Conservation (phyloP, 2,888 invertebrate genomes). For the Leucophenga montana region DNA sequence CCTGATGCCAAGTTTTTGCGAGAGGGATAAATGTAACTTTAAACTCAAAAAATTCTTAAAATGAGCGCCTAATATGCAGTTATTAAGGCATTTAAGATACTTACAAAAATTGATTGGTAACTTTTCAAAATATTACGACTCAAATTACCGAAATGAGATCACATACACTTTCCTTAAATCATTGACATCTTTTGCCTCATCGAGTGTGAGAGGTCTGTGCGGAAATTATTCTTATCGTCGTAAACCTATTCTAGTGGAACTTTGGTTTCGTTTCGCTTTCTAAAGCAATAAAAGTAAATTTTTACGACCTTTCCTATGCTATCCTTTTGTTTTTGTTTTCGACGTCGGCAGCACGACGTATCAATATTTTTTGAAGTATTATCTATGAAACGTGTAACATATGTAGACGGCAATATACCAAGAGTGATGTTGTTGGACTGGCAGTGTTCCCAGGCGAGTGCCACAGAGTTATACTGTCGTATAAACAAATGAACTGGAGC, state of each 20-base stretch:
- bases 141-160: too few species aligned
- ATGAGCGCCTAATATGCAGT: too few species aligned
- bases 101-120: too few species aligned
- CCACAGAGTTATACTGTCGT: conserved; percentile 33
- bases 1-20: too few species aligned
- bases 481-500: conserved; percentile 43
- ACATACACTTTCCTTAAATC: too few species aligned
- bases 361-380: conserved; percentile 29
- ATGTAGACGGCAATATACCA: neutral
- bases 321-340: conserved; percentile 21
- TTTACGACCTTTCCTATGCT: conserved; percentile 29
- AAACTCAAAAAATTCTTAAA: too few species aligned
- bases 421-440: neutral
- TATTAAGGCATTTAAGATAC: too few species aligned
- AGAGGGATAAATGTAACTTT: too few species aligned
- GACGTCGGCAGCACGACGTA: neutral
- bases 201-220: neutral
- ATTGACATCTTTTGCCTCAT: neutral
- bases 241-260: conserved; percentile 19
- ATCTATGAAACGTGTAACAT: conserved; percentile 21
- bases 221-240: conserved; percentile 11
- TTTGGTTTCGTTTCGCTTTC: conserved; percentile 20
- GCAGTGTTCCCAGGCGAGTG: neutral
- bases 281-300: conserved; percentile 23
- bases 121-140: too few species aligned